Base-by-base conservation (phyloP, 2,888 invertebrate species). In the Criorhina ranunculi region DNA sequence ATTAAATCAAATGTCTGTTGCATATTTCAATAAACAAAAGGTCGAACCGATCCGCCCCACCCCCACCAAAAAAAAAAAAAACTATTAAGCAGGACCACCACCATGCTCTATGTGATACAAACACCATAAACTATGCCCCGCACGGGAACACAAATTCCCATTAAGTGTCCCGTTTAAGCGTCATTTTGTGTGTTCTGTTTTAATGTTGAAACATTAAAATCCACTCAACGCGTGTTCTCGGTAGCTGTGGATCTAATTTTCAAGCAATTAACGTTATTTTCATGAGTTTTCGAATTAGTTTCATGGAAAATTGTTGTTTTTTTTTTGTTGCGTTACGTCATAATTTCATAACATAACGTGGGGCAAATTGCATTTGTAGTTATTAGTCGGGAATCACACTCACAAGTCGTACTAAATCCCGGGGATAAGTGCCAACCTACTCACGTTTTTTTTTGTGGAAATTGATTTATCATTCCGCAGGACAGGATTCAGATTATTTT, bases 181-280 rank as follows among this genome's bases (percentile, higher is more conserved):
- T 67, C 73, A 73, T 55, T 67, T 66, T 67, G 67, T 78, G 79
- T n/a, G n/a, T n/a, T 73, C 59, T 40, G 49, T 79, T 73, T 83
- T 79, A 79, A 73, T 79, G 79, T 79, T 83, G 19, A 24, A 83
- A 69, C 83, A 83, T 83, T 83, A 78, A 83, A 83, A 83, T 31
- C 55, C 78, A 78, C 78, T 73, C 77, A 55, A 8, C 11, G n/a
- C n/a, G 6, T 2, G 8, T 11, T 24, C 24, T 24, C n/a, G n/a
- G n/a, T n/a, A n/a, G 24, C 24, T 24, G 12, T n/a, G n/a, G n/a
- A n/a, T n/a, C 6, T 69, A 75, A 79, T 83, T 83, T 69, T 79
- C 73, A 44, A 73, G 49, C 83, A 83, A 83, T 83, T 79, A 79
- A 83, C 67, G 73, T 72, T 67, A 78, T 67, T 67, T 67, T 67